These are phyloP conservation scores for Alexandromys fortis DNA, from an alignment of 2,113 vertebrate species.

Conservation along the genomic window DNA sequence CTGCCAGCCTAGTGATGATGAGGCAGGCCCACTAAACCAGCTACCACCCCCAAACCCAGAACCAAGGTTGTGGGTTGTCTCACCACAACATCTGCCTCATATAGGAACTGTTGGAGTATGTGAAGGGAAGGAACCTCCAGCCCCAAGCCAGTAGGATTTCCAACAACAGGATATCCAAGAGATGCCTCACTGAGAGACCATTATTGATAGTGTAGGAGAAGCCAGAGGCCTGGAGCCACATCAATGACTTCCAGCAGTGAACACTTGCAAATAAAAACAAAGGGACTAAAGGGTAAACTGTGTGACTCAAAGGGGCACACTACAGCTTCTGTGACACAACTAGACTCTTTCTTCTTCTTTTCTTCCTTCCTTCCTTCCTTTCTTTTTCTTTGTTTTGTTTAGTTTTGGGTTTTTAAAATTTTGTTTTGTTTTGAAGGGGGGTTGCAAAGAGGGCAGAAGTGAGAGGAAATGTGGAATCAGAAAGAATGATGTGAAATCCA, in stretches of 20 bases:
- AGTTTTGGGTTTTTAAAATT: not conserved
- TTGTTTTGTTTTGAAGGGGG: not conserved
- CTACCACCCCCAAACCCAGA: not conserved
- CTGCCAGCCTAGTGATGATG: not conserved
- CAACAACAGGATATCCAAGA: not conserved
- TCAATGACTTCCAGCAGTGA: not conserved
- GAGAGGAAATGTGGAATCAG: not conserved
- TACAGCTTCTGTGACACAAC: not conserved
- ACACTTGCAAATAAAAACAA: not conserved
- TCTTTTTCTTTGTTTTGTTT: no score
- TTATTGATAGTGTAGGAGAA: not conserved
- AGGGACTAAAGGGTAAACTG: not conserved
- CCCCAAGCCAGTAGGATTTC: not conserved
- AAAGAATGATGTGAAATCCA: not conserved
- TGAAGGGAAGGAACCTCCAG: rapidly evolving
- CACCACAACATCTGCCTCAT: not conserved
- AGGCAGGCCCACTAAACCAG: not conserved
- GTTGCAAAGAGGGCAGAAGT: not conserved
- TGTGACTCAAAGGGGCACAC: not conserved
- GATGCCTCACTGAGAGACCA: not conserved
- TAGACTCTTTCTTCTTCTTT: not conserved
- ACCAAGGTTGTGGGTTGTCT: not conserved
- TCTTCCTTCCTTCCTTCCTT: no score
- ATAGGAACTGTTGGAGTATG: not conserved
- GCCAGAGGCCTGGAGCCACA: not conserved